A percentile compares a stretch with the other conserved stretches of the same genome.
Conservation (phyloP, 2,888 invertebrate species). For the Chouioia cunea region DNA sequence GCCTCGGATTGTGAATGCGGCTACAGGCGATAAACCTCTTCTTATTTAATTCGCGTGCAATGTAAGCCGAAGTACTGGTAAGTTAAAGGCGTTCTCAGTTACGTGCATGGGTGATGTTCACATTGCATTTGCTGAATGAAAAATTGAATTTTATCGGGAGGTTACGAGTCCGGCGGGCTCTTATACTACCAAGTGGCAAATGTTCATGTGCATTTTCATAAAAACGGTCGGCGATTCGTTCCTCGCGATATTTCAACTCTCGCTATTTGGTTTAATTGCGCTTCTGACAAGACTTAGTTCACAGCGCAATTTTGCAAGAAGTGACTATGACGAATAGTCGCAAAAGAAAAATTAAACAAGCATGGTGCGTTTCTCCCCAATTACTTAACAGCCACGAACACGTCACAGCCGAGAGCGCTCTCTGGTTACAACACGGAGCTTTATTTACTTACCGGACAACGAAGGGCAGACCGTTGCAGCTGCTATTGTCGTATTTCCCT, state of each 20-base stretch:
- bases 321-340: neutral
- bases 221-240: no score
- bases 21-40: no score
- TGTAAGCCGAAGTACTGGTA: no score
- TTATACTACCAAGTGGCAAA: neutral
- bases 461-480: neutral
- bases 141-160: constrained; percentile 26
- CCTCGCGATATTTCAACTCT: no score
- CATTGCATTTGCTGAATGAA: constrained; percentile 20
- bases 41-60: neutral
- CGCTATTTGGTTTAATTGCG: no score
- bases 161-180: neutral
- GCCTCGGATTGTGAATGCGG: neutral
- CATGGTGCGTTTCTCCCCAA: constrained; percentile 1
- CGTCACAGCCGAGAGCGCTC: constrained; percentile 18
- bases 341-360: neutral
- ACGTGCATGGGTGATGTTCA: neutral
- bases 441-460: constrained; percentile 30
- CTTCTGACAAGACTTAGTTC: neutral
- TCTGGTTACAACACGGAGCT: constrained; percentile 22
- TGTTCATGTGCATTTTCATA: neutral
- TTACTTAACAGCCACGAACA: constrained; percentile 16
- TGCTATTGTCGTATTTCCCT: constrained; percentile 1
- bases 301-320: neutral
- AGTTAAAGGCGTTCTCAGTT: no score